These are phyloP conservation scores for Oreotrochilus melanogaster DNA, from an alignment of 2,113 vertebrate genomes.

Conservation along the genomic window DNA sequence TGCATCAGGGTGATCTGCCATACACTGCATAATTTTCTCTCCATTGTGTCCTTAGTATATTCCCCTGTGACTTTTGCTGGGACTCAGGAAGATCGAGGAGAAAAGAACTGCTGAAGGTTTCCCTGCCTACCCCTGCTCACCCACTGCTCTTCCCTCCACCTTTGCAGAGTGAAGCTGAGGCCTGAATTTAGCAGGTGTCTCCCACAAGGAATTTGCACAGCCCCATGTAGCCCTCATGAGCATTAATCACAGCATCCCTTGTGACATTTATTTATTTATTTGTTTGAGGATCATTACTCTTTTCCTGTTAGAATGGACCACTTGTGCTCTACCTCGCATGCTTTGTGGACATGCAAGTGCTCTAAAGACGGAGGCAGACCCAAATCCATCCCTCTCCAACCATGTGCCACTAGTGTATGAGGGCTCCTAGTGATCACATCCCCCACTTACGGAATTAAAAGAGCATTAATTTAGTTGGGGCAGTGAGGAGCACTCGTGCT, in stretches of 20 bases:
- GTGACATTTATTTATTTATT: neutral
- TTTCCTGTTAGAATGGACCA: neutral
- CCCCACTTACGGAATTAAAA: neutral
- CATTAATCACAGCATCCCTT: neutral
- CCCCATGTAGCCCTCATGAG: rapidly evolving
- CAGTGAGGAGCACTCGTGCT: neutral
- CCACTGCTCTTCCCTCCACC: neutral
- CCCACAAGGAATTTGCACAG: neutral
- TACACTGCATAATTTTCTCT: neutral
- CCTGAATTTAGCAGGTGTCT: neutral
- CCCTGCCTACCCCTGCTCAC: neutral
- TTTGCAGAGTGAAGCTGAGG: neutral
- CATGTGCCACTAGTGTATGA: neutral
- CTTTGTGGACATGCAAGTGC: neutral
- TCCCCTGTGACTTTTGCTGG: neutral
- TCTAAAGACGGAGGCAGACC: neutral
- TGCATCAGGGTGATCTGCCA: neutral
- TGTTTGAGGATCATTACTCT: neutral
- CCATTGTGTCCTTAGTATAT: neutral
- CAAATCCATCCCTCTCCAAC: neutral
- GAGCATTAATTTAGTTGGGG: neutral
- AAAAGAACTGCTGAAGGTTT: neutral
- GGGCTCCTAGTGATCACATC: neutral
- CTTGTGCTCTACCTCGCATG: neutral
- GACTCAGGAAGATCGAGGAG: neutral